A percentile compares a stretch with the other conserved stretches of the same genome.
Evolutionary conservation across 2,888 invertebrate species (phyloP).

Genomic region (Mesorhabditis spiculigera): DNA sequence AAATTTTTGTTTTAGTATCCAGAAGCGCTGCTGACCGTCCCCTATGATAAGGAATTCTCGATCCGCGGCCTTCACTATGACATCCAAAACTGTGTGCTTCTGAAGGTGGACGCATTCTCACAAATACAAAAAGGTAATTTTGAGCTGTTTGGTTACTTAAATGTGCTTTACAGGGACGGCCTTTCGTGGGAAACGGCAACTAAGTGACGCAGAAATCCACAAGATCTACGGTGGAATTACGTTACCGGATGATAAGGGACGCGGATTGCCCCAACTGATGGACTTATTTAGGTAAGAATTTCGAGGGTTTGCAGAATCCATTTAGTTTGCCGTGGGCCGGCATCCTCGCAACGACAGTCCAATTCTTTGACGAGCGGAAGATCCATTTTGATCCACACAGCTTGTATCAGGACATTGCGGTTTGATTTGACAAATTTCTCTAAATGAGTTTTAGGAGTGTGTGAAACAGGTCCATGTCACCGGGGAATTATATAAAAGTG

Average conservation of each 20-base stretch:
- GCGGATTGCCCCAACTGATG: conserved; percentile 79
- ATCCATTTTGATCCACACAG: conserved; percentile 93
- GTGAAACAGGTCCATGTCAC: conserved; percentile 33
- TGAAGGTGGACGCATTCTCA: conserved; percentile 91
- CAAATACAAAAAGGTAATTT: conserved; percentile 82
- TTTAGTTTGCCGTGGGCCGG: conserved; percentile 81
- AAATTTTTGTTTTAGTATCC: conserved; percentile 74
- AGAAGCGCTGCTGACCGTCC: conserved; percentile 71
- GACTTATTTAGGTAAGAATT: conserved; percentile 67
- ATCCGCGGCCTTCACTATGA: conserved; percentile 97
- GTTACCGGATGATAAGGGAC: conserved; percentile 28
- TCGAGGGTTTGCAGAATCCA: no score
- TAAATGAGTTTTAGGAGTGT: conserved; percentile 9
- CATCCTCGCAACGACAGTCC: conserved; percentile 84
- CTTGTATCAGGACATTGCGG: conserved; percentile 87
- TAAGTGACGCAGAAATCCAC: conserved; percentile 24
- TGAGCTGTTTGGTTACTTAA: neutral
- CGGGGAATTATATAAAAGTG: conserved; percentile 44
- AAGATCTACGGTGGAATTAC: conserved; percentile 70
- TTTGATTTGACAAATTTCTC: conserved; percentile 59
- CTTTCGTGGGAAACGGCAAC: conserved; percentile 26
- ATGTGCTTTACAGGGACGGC: conserved; percentile 23
- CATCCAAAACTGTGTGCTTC: conserved; percentile 83
- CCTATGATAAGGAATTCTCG: conserved; percentile 88
- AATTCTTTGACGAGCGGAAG: conserved; percentile 82